Evolutionary conservation across 2,113 vertebrate genomes (phyloP), one percentile per base, ranked within the genome.

Genomic region (Pitta sordida): DNA sequence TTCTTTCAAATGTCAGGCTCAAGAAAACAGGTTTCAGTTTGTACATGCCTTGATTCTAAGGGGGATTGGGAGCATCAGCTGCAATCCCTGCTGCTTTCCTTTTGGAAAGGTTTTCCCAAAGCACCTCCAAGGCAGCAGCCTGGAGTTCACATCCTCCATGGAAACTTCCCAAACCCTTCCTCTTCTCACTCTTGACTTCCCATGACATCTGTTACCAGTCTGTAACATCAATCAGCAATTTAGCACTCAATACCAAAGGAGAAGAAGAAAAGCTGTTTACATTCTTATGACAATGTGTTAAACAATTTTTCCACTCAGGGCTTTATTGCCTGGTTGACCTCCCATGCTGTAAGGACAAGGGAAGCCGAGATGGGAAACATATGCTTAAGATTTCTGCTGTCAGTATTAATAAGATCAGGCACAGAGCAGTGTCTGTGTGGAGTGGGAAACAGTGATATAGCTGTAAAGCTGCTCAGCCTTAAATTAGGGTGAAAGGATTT

Each of bases 211-310:
- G 8, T 81, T 86, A 76, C 65, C 76, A 24, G 14, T 30, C 63
- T 71, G 78, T 94, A 55, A 91, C 95, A 94, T 75, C 76, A 90
- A 44, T 91, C 62, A 86, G 34, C 30, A 89, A 69, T 74, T 93
- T 84, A 75, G 48, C 20, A 36, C 59, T 88, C 68, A 92, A 79
- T 37, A 41, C 2, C 7, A 7, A 64, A 22, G 21, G 36, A 16
- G n/a, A 30, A 12, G 88, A 32, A 79, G 87, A 83, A 77, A 90
- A 73, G 34, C 52, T 79, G 52, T 15, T 32, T 84, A 44, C 85
- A 13, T 64, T 49, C 88, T 83, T 79, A 22, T 12, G 36, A 37
- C 51, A 77, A 67, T 44, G 56, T 48, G 41, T 43, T 78, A 83
- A 94, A 86, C 63, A 69, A 26, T 74, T 88, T 91, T 88, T 93